These are phyloP conservation scores for Nasonia longicornis DNA, from an alignment of 1,140 invertebrate genomes.

Conservation along the genomic window DNA sequence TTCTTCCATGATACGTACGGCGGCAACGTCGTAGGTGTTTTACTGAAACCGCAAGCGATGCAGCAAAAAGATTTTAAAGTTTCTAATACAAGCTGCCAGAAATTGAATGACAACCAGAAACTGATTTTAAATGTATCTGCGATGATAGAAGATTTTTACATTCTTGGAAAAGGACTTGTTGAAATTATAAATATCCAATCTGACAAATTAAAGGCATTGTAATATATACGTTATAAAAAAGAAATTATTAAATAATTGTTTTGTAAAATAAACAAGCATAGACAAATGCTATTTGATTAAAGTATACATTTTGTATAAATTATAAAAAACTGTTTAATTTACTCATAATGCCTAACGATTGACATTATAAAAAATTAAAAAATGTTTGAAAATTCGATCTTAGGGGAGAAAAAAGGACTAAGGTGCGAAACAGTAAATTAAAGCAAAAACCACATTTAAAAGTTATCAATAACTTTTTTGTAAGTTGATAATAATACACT, in stretches of 20 bases:
- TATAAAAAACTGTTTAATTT: neutral
- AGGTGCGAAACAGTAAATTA: slow-evolving; percentile 26
- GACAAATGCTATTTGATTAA: slow-evolving; percentile 32
- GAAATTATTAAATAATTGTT: slow-evolving; percentile 13
- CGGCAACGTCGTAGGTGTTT: slow-evolving; percentile 82
- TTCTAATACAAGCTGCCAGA: slow-evolving; percentile 67
- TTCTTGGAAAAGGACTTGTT: slow-evolving; percentile 76
- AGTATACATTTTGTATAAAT: slow-evolving; percentile 33
- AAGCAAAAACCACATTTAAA: slow-evolving; percentile 45
- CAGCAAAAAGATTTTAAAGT: slow-evolving; percentile 81
- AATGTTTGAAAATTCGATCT: neutral
- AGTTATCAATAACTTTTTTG: slow-evolving; percentile 48
- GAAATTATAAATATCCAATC: slow-evolving; percentile 66
- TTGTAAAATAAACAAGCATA: slow-evolving; percentile 11
- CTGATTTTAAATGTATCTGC: slow-evolving; percentile 75
- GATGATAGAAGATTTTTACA: slow-evolving; percentile 80
- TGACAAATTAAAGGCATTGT: slow-evolving; percentile 47
- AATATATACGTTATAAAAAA: slow-evolving; percentile 21
- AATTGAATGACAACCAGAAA: slow-evolving; percentile 64
- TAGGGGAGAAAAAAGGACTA: neutral
- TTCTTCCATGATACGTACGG: slow-evolving; percentile 92
- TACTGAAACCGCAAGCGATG: slow-evolving; percentile 81
- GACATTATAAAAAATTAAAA: neutral
- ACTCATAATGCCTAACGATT: neutral
- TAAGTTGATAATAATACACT: slow-evolving; percentile 46